Conservation (phyloP, 1,140 invertebrate species). For the Sipha flava region DNA sequence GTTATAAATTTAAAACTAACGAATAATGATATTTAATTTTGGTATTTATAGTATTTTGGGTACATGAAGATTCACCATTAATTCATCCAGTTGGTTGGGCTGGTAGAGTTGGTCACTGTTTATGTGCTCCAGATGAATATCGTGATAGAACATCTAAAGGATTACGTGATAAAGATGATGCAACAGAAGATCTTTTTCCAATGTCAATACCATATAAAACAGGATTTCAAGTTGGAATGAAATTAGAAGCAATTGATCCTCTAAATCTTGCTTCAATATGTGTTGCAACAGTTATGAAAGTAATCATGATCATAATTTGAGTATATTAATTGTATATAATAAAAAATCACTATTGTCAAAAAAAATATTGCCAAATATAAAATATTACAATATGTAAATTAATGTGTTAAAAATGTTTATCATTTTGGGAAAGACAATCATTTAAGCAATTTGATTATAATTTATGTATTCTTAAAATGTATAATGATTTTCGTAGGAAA, state of each 20-base stretch:
- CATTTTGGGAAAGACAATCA: no score
- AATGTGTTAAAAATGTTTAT: no score
- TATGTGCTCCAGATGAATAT: constrained; percentile 73
- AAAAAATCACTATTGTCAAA: background rate
- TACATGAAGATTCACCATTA: constrained; percentile 85
- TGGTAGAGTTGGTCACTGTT: constrained; percentile 64
- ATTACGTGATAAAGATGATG: constrained; percentile 58
- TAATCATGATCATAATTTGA: constrained; percentile 37
- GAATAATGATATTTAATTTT: background rate
- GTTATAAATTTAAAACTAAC: no score
- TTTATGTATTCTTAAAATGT: no score
- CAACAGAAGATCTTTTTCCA: constrained; percentile 64
- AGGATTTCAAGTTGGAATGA: constrained; percentile 81
- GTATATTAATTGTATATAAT: no score
- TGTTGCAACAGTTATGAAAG: constrained; percentile 87
- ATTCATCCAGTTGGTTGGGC: constrained; percentile 96
- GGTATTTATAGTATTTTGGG: constrained; percentile 66
- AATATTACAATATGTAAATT: no score
- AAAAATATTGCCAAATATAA: no score
- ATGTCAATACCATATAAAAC: constrained; percentile 43
- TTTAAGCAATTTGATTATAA: no score
- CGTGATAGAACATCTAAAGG: constrained; percentile 54
- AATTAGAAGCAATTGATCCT: constrained; percentile 93
- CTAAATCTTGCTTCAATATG: constrained; percentile 89
- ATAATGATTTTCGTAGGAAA: no score